These are phyloP conservation scores for Orthosia incerta DNA, from an alignment of 2,888 invertebrate genomes.

Conservation along the genomic window DNA sequence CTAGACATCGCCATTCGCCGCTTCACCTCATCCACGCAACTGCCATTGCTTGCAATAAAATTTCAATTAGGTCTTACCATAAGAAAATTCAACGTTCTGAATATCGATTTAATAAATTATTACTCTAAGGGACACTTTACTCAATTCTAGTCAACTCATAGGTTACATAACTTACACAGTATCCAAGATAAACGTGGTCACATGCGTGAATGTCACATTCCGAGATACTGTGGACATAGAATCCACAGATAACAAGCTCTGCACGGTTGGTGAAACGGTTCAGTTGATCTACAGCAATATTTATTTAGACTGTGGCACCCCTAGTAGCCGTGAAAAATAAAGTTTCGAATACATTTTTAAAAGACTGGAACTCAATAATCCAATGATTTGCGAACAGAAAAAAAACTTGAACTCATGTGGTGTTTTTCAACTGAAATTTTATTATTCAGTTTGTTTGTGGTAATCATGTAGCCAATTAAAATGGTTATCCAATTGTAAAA, in stretches of 20 bases:
- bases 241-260: conserved; percentile 2
- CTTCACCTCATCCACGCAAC: too few species aligned
- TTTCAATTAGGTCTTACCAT: too few species aligned
- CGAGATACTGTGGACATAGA: background rate
- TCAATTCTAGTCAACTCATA: too few species aligned
- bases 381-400: background rate
- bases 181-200: too few species aligned
- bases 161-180: too few species aligned
- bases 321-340: background rate
- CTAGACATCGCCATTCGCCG: too few species aligned
- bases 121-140: too few species aligned
- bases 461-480: background rate
- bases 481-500: conserved; percentile 2
- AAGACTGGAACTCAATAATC: conserved; percentile 13
- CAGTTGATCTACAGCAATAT: conserved; percentile 14
- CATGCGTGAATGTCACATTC: conserved; percentile 23
- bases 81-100: too few species aligned
- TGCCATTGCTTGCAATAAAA: too few species aligned
- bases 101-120: too few species aligned
- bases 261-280: background rate
- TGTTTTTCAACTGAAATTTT: background rate
- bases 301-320: background rate
- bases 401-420: background rate
- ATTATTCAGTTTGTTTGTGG: background rate
- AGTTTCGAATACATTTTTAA: conserved; percentile 21